These are phyloP conservation scores for Orbicella faveolata DNA, from an alignment of 64 coral and sea anemone species.

Conservation along the genomic window DNA sequence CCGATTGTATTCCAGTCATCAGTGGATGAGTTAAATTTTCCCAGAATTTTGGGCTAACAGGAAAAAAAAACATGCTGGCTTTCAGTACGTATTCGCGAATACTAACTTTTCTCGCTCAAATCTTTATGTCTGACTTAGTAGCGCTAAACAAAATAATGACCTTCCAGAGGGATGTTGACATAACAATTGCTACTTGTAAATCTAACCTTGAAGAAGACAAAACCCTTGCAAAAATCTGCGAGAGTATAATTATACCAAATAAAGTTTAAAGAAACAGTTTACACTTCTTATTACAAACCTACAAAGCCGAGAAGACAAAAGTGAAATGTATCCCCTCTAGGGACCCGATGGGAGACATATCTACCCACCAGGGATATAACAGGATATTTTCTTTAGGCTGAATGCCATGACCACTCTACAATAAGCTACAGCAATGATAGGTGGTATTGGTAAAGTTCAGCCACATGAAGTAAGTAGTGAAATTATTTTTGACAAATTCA, in stretches of 20 bases:
- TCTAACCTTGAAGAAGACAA: too few species aligned
- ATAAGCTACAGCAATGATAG: neutral
- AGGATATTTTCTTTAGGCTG: neutral
- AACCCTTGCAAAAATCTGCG: neutral
- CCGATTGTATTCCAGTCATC: slow-evolving; percentile 57
- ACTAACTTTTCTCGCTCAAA: neutral
- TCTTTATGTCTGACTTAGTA: too few species aligned
- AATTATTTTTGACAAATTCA: too few species aligned
- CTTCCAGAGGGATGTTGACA: neutral
- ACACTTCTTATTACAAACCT: too few species aligned
- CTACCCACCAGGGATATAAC: slow-evolving; percentile 6
- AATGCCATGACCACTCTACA: slow-evolving; percentile 2
- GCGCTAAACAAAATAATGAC: too few species aligned
- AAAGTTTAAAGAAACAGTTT: too few species aligned
- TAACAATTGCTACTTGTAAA: neutral
- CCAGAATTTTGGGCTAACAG: slow-evolving; percentile 76
- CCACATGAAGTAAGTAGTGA: neutral
- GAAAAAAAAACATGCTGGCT: neutral
- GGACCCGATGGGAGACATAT: neutral
- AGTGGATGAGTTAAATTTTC: slow-evolving; percentile 67
- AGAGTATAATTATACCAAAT: neutral
- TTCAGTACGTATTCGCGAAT: neutral
- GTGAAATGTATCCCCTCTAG: neutral
- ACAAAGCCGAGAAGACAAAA: neutral
- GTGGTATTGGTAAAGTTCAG: slow-evolving; percentile 7